Evolutionary conservation across 35 echinoderm and acorn worm species (phyloP), one percentile per base, ranked within the genome.

Genomic region (Hemicentrotus pulcherrimus): DNA sequence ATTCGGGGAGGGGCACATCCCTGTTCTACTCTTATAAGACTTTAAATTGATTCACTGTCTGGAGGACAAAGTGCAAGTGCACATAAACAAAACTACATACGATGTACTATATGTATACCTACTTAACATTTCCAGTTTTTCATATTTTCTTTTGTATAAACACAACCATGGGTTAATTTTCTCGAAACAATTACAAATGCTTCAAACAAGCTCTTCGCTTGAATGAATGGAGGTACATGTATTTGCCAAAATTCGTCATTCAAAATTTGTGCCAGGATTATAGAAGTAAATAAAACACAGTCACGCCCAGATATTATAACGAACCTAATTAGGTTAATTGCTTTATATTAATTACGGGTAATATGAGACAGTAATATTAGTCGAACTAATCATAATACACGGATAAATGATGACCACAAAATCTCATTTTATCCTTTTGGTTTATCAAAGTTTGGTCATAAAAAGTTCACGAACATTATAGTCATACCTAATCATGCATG

Each of bases 291-390:
- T 22, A 78, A 78, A 78, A 22, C 19, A 4, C 65, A 22, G 19
- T 18, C 65, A 78, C 65, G 28, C 65, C 65, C 65, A 78, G 19
- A 22, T 78, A 78, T 78, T 30, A n/a, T 78, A 28, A 78, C 65
- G 22, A 6, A 78, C 19, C 24, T 78, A 78, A 78, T 78, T 78
- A 78, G 65, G 65, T 78, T 78, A 78, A 78, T 78, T 78, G 65
- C 65, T 28, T 28, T 28, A 22, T 78, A 78, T 78, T 78, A 78
- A 78, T 78, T 78, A 28, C 65, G 65, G 19, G 65, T 22, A 78
- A 78, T 78, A 78, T 78, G 22, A 78, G 65, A 78, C 65, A n/a
- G 65, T 78, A 78, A 78, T 28, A 78, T 78, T 78, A 78, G 65
- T n/a, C 19, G 22, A 28, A 22, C 19, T 78, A 28, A 78, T 78